Evolutionary conservation across 2,797 vertebrate species (phyloP).

Genomic region (Onychomys arenicola): DNA sequence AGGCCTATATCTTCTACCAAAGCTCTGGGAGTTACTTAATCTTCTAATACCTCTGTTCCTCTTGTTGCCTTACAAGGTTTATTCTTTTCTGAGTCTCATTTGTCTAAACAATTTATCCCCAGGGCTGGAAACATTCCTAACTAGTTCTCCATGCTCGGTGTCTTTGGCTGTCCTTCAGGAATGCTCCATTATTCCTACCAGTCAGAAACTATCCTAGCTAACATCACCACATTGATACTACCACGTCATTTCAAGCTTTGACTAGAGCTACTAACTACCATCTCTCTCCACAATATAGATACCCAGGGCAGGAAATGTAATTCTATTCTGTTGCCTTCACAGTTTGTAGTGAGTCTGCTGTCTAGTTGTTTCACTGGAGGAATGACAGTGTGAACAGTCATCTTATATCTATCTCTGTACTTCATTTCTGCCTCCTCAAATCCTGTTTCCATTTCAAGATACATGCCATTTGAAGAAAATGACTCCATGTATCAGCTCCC

Average conservation of each 20-base stretch:
- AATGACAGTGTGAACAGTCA: not conserved
- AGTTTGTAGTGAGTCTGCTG: not conserved
- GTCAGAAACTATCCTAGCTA: not conserved
- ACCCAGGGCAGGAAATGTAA: not conserved
- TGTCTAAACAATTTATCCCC: not conserved
- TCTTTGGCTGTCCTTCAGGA: not conserved
- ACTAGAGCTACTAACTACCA: not conserved
- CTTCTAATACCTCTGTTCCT: not conserved
- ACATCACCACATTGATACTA: not conserved
- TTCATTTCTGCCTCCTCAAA: not conserved
- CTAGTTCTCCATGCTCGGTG: not conserved
- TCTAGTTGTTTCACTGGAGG: not conserved
- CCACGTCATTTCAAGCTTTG: slow-evolving; percentile 22
- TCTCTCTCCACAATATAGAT: not conserved
- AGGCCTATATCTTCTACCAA: not conserved
- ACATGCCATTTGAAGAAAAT: not conserved
- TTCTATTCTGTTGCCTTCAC: not conserved
- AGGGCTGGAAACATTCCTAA: not conserved
- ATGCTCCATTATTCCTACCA: not conserved
- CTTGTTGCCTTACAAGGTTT: not conserved
- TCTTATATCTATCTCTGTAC: not conserved
- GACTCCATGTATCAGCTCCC: not conserved
- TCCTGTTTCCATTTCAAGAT: slow-evolving; percentile 1
- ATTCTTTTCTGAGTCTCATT: not conserved
- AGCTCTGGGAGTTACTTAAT: not conserved